Base-by-base conservation (phyloP, 2,797 vertebrate genomes). In the Coregonus sp. region DNA sequence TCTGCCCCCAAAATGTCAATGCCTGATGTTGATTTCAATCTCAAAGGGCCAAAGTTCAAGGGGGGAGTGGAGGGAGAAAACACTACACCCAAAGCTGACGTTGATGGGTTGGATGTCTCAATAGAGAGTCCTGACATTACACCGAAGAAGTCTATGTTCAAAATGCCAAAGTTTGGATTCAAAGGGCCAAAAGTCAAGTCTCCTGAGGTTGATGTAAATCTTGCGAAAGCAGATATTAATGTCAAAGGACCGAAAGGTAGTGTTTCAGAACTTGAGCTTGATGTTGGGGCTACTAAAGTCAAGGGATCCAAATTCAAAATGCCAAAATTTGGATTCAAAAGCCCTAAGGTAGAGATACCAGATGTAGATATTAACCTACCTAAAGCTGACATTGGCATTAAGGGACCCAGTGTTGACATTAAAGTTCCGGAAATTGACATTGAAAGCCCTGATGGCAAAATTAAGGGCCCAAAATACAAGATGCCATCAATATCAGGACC, bases 271-370 rank as follows among this genome's bases (percentile, higher is more conserved):
- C 31, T 79, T 18, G 76, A 92, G 80, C 84, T 69, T 80, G 89
- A 14, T 18, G 40, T 87, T 0, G 3, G 73, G 25, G 40, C 70
- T 16, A 50, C 72, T 33, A 80, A 80, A 1, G 2, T 79, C n/a
- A 59, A 81, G 9, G 76, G 80, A 25, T 50, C 78, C 3, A 82
- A 81, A 16, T 59, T 83, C 6, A 83, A 77, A 69, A 84, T 84
- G 77, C 84, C 88, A 0, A 88, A 87, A 25, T 92, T 94, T n/a
- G 92, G 89, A 88, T 88, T 1, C 79, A 89, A 81, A 61, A 70
- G 70, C 25, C 74, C 77, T 3, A 79, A 78, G 35, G 0, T 79
- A 2, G 80, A 82, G 20, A 70, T 15, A 33, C 70, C 80, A 25
- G 77, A 81, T 16, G 4, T 81, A 12, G 69, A 81, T 56, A 59